Evolutionary conservation across 2,797 vertebrate species (phyloP).

Genomic region (Thunnus albacares): DNA sequence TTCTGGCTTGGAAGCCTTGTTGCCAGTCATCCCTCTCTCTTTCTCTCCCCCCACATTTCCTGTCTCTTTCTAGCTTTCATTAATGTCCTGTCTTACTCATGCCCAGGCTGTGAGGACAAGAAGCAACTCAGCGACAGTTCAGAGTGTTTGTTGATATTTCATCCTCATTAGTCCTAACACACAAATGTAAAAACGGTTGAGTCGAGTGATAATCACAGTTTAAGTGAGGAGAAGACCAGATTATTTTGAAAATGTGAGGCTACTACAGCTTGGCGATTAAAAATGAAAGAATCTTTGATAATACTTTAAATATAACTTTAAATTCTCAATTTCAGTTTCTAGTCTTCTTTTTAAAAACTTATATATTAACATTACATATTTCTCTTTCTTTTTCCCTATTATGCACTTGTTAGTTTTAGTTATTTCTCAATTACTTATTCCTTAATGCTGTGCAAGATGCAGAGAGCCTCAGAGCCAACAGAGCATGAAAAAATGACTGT

Average conservation of each 20-base stretch:
- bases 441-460: conserved; percentile 22
- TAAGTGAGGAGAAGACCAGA: neutral
- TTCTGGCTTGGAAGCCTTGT: neutral
- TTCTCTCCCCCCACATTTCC: neutral
- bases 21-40: conserved; percentile 5
- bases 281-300: neutral
- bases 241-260: neutral
- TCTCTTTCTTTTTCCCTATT: neutral
- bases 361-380: neutral
- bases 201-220: conserved; percentile 17
- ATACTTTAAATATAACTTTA: neutral
- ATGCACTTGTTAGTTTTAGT: conserved; percentile 2
- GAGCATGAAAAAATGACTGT: conserved; percentile 39
- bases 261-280: neutral
- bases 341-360: neutral
- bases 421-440: neutral
- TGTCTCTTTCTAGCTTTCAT: conserved; percentile 13
- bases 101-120: conserved; percentile 14
- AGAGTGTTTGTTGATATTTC: conserved; percentile 45
- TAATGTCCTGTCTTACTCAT: conserved; percentile 9
- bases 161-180: conserved; percentile 22
- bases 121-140: conserved; percentile 19
- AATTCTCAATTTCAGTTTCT: neutral
- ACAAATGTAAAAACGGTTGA: conserved; percentile 24
- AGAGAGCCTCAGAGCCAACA: conserved; percentile 40